phyloP scores from a whole-genome alignment of 2,113 vertebrate species.

The Nerophis lumbriciformis region DNA sequence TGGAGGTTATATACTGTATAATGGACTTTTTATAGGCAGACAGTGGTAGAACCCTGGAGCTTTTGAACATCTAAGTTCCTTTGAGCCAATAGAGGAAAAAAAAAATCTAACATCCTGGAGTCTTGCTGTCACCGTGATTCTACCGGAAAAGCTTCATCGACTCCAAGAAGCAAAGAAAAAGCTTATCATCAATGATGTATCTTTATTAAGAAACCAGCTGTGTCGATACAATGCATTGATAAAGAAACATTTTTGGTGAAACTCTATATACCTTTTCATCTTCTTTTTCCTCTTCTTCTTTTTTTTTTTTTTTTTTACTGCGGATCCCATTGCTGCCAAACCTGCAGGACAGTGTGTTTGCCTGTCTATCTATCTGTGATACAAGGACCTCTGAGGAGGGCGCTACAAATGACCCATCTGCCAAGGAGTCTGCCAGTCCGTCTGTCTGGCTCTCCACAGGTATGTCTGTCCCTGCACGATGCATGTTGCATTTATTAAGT shows the following conservation, averaged over 20 bases:
- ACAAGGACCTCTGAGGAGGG: conserved; percentile 18
- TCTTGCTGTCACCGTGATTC: background rate
- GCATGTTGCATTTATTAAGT: conserved; percentile 47
- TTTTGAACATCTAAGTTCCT: conserved; percentile 1
- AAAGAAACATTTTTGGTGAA: background rate
- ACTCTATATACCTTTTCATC: background rate
- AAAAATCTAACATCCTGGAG: conserved; percentile 2
- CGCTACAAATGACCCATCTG: conserved; percentile 51
- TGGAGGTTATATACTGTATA: background rate
- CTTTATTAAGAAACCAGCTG: background rate
- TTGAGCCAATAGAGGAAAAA: background rate
- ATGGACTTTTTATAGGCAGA: conserved; percentile 5
- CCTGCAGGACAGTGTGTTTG: conserved; percentile 9
- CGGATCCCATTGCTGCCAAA: conserved; percentile 11
- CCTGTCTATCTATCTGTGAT: conserved; percentile 30
- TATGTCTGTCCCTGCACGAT: conserved; percentile 45
- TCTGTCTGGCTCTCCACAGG: conserved; percentile 50
- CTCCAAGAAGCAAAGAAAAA: conserved; percentile 2
- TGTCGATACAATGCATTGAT: conserved; percentile 8
- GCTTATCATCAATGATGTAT: conserved; percentile 1
- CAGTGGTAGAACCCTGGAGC: conserved; percentile 2
- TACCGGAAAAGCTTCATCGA: conserved; percentile 2
- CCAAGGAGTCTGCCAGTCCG: conserved; percentile 44
- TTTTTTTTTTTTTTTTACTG: background rate
- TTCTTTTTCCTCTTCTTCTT: background rate